Percentiles rank a stretch among this genome's conserved stretches.
Conservation (phyloP, 2,888 invertebrate genomes). For the Diaphora mendica region DNA sequence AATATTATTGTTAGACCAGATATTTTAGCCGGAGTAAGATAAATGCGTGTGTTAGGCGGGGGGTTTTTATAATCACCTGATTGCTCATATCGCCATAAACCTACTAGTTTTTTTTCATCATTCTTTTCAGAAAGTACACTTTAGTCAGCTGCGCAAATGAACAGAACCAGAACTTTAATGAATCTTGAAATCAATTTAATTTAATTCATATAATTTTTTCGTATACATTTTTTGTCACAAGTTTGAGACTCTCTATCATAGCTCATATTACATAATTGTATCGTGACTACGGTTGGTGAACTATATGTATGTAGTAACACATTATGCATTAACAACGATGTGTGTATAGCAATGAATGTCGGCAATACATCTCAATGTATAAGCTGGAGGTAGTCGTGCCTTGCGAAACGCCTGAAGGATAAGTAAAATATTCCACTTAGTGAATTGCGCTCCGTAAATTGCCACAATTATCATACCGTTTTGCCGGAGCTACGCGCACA, state of each 20-base stretch:
- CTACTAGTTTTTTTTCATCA: background rate
- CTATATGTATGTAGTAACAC: slow-evolving; percentile 25
- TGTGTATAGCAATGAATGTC: slow-evolving; percentile 69
- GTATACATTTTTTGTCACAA: no score
- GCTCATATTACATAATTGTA: no score
- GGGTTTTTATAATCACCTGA: background rate
- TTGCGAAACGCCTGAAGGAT: slow-evolving; percentile 71
- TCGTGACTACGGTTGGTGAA: background rate
- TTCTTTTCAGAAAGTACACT: no score
- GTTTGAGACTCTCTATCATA: no score
- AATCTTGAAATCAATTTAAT: background rate
- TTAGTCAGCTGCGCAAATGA: background rate
- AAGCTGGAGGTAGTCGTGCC: slow-evolving; percentile 76
- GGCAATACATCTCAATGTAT: slow-evolving; percentile 76
- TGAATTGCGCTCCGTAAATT: slow-evolving; percentile 76
- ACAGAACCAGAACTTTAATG: background rate
- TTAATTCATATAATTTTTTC: background rate
- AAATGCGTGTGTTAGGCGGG: background rate
- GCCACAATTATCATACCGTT: slow-evolving; percentile 75
- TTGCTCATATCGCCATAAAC: background rate
- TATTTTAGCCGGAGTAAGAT: background rate
- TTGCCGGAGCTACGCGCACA: slow-evolving; percentile 47
- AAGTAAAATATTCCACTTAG: slow-evolving; percentile 82
- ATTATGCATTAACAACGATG: slow-evolving; percentile 56
- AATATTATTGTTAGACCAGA: background rate